A percentile compares a stretch with the other conserved stretches of the same genome.
These are phyloP conservation scores for Mesocentrotus franciscanus DNA, from an alignment of 53 echinoderm and acorn worm species.

Conservation along the genomic window DNA sequence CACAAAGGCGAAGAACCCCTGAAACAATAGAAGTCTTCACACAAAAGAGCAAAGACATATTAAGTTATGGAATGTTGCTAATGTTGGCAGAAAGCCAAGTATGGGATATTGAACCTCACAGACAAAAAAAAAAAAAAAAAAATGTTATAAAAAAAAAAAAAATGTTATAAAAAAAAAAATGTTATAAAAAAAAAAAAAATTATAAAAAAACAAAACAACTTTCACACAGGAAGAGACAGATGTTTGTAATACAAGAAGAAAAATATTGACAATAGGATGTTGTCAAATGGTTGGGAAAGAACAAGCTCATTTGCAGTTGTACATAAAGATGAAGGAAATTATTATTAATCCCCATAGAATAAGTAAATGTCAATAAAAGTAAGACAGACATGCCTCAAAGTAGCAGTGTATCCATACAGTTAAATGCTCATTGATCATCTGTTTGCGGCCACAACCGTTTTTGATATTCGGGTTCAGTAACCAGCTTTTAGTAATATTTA, in stretches of 20 bases:
- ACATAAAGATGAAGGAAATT: not conserved
- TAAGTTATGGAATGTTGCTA: not conserved
- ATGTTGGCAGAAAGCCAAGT: not conserved
- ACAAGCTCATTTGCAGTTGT: too few species aligned
- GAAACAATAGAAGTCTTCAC: not conserved
- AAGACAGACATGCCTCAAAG: not conserved
- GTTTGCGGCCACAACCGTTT: too few species aligned
- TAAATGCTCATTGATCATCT: too few species aligned
- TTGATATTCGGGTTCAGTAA: too few species aligned
- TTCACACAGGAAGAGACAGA: not conserved
- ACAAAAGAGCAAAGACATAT: not conserved
- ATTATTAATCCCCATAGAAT: not conserved
- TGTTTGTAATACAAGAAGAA: not conserved
- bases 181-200: not conserved
- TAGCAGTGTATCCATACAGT: too few species aligned
- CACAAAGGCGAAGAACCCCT: not conserved
- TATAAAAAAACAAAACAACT: not conserved
- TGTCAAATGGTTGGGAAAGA: not conserved
- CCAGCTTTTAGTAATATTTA: too few species aligned
- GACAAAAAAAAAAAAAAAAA: not conserved
- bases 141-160: not conserved
- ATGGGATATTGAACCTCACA: not conserved
- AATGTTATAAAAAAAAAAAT: too few species aligned
- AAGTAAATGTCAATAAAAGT: not conserved
- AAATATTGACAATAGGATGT: not conserved